Base-by-base conservation (phyloP, 2,113 vertebrate species). In the Entelurus aequoreus region DNA sequence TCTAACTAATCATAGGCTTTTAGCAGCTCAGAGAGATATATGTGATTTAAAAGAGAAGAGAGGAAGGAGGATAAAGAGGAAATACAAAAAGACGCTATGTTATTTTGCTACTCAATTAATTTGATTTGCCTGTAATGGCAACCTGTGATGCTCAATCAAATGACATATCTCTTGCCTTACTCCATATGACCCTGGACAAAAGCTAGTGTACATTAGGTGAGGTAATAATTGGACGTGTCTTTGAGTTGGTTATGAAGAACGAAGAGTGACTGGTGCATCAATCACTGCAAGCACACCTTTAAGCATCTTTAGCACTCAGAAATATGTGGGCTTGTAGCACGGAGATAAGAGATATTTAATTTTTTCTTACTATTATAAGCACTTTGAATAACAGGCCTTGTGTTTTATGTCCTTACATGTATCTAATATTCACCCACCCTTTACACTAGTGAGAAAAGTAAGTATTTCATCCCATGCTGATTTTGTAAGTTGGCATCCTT, bases 171-270 rank as follows among this genome's bases (percentile, higher is more conserved):
- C 42, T 57, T 73, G 61, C 54, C 42, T 42, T 14, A 28, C 69
- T 60, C 53, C 64, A 28, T 28, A 28, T 28, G 71, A 66, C 70
- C 7, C 36, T 78, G 67, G 69, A 81, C 75, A n/a, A 35, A 36
- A 15, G 66, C 71, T 54, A 56, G 75, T 37, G 64, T 37, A 73
- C 67, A 69, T 59, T 19, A 58, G 76, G 71, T 67, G 72, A 61
- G 69, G 80, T 66, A 69, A 73, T 84, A 80, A 86, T 78, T 84
- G 83, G 74, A 82, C 68, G 69, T 74, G 83, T 73, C 82, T 79
- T 82, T 84, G 76, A 75, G 76, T 63, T 63, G 71, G 58, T 70
- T 77, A 74, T 19, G 63, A 69, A 67, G 69, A 84, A 66, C 62
- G 75, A 54, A 66, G 63, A 74, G 70, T 42, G 49, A 62, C 44